Evolutionary conservation across 2,888 invertebrate genomes (phyloP).

Genomic region (Linyphia triangularis): DNA sequence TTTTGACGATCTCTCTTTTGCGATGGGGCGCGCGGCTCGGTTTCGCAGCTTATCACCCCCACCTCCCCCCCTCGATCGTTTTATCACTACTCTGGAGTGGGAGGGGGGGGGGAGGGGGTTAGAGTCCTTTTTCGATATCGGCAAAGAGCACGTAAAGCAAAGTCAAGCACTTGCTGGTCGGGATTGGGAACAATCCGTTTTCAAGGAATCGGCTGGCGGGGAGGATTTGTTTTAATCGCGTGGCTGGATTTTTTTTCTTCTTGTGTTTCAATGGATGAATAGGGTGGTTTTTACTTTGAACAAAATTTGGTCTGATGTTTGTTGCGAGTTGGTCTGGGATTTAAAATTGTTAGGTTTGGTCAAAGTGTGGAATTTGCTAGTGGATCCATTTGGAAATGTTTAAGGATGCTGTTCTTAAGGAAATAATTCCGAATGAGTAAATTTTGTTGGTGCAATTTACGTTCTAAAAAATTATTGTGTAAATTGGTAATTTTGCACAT

Average conservation of each 20-base stretch:
- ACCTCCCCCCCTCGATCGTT: neutral
- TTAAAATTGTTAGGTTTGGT: no score
- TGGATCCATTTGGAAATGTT: no score
- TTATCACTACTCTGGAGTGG: neutral
- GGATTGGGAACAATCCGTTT: neutral
- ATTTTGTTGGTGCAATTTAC: no score
- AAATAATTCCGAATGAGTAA: no score
- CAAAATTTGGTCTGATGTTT: no score
- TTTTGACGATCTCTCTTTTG: slow-evolving; percentile 8
- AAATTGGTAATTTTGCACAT: no score
- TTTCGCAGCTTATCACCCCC: slow-evolving; percentile 56
- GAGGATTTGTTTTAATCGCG: neutral
- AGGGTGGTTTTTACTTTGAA: no score
- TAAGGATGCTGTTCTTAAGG: no score
- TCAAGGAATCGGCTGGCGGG: neutral
- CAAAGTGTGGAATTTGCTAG: no score
- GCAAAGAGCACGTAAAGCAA: slow-evolving; percentile 31
- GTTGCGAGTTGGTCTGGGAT: no score
- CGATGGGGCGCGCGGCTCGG: slow-evolving; percentile 38
- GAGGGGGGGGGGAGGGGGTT: neutral
- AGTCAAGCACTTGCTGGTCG: slow-evolving; percentile 5
- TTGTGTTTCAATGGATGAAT: no score
- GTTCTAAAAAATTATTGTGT: no score
- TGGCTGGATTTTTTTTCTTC: neutral
- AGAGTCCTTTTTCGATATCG: slow-evolving; percentile 21